phyloP scores from a whole-genome alignment of 2,113 vertebrate species.

The Dasyprocta punctata region DNA sequence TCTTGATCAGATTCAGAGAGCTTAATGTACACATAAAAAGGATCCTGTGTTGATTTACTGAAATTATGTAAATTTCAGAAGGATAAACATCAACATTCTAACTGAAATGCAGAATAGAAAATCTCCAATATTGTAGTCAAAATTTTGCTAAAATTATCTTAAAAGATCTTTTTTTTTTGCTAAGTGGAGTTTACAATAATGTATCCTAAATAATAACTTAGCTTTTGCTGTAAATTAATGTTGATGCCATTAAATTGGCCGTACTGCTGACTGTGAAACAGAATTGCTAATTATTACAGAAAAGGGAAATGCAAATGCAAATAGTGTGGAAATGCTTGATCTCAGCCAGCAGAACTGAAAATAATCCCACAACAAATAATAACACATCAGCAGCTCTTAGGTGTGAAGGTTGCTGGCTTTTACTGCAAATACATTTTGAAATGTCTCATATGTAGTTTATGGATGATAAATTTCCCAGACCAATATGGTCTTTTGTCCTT shows the following conservation, averaged over 20 bases:
- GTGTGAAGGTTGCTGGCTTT: not conserved
- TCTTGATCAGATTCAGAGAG: not conserved
- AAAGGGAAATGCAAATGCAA: conserved; percentile 21
- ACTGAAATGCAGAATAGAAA: not conserved
- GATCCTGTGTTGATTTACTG: not conserved
- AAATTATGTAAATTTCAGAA: conserved; percentile 21
- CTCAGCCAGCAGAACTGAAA: conserved; percentile 57
- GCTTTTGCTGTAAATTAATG: conserved; percentile 55
- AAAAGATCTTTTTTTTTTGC: not conserved
- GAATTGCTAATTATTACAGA: conserved; percentile 73
- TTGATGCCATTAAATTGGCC: not conserved
- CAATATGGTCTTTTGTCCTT: not conserved
- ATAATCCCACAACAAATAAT: conserved; percentile 57
- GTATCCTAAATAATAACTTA: conserved; percentile 33
- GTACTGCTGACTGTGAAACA: conserved; percentile 41
- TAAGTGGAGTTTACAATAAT: not conserved
- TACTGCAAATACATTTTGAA: not conserved
- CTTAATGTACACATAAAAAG: not conserved
- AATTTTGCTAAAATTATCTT: conserved; percentile 21
- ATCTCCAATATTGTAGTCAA: not conserved
- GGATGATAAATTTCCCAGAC: not conserved
- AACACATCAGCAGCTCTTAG: not conserved
- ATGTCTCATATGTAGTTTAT: not conserved
- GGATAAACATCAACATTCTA: not conserved
- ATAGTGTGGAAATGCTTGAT: conserved; percentile 48